Evolutionary conservation across 2,888 invertebrate genomes (phyloP), one percentile per base, ranked within the genome.

Genomic region (Corbicula japonica): DNA sequence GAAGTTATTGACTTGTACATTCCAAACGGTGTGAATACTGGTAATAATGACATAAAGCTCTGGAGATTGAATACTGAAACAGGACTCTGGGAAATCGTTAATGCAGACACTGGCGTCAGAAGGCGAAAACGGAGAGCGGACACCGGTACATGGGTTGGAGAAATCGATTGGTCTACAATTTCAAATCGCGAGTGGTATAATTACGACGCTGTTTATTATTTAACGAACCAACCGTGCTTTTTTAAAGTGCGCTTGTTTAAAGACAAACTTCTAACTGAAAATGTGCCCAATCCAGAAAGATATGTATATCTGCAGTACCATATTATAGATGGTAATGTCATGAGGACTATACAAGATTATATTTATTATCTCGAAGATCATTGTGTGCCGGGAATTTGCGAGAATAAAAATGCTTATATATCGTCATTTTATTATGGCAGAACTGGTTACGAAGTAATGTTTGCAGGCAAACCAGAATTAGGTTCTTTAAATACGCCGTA

Each of bases 61-160:
- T 61, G 61, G 61, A 26, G 26, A 41, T 44, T 61, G 1, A 61
- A 58, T n/a, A 21, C 34, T 35, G 6, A 34, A 21, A 10, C 18
- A 1, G 58, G 34, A n/a, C 23, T 15, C 23, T 32, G 34, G 34
- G 58, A 58, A n/a, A 8, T 34, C 34, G 23, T 58, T 2, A 2
- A n/a, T 6, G 18, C 58, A 23, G 35, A 21, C 12, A 34, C 32
- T 21, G n/a, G 10, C 38, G n/a, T 4, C 6, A n/a, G 38, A 35
- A 58, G 35, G 32, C n/a, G 23, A 21, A 58, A 34, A n/a, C 58
- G 34, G 23, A 23, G 15, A 21, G 1, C n/a, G 38, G n/a, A n/a
- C n/a, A 6, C 32, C 12, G 21, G 23, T 15, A 34, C 18, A 1
- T 35, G 30, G 23, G 26, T 58, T 15, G 58, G 38, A 34, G 10